Evolutionary conservation across 2,797 vertebrate genomes (phyloP).

Genomic region (Uromys caudimaculatus): DNA sequence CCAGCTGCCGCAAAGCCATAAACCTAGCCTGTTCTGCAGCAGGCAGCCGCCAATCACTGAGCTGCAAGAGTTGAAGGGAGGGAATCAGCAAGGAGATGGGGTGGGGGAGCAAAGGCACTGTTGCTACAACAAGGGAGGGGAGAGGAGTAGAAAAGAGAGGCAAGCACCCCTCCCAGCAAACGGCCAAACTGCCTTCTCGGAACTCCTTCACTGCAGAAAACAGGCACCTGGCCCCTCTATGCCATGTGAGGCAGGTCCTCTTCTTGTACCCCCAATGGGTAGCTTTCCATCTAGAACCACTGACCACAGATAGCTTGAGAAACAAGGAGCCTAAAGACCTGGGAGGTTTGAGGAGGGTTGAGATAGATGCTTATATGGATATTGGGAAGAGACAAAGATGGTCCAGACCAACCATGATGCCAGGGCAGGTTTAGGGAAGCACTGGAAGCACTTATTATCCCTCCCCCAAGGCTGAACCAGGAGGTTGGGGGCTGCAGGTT

Average conservation of each 20-base stretch:
- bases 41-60: slow-evolving; percentile 82
- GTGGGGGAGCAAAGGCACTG: slow-evolving; percentile 50
- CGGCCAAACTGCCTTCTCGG: neutral
- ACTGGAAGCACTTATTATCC: neutral
- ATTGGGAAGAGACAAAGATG: neutral
- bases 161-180: slow-evolving; percentile 42
- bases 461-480: neutral
- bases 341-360: neutral
- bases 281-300: slow-evolving; percentile 25
- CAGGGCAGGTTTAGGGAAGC: slow-evolving; percentile 31
- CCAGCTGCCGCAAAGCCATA: slow-evolving; percentile 81
- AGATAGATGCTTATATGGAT: neutral
- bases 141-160: slow-evolving; percentile 52
- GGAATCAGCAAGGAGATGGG: slow-evolving; percentile 49
- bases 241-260: neutral
- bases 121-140: slow-evolving; percentile 69
- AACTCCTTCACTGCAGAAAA: neutral
- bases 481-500: neutral
- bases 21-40: slow-evolving; percentile 80
- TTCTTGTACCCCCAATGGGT: neutral
- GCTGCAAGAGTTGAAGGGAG: slow-evolving; percentile 68
- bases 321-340: neutral
- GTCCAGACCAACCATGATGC: neutral
- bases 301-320: neutral
- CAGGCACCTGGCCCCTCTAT: neutral